These are phyloP conservation scores for Philonicus albiceps DNA, from an alignment of 2,888 invertebrate genomes.

Conservation along the genomic window DNA sequence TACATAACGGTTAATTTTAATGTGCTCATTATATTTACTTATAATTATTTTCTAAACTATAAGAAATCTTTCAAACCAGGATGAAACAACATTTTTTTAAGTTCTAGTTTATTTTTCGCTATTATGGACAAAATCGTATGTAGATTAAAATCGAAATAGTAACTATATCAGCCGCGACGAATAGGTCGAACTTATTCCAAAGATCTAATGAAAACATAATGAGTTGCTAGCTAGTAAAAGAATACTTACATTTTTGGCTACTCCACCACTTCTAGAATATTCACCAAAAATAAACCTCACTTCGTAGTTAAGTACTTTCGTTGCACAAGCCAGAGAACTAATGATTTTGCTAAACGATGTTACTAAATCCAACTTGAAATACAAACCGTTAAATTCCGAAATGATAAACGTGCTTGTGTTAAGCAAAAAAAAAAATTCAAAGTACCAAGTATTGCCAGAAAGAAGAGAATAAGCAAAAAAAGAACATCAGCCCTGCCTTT, in stretches of 20 bases:
- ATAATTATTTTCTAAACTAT: not conserved
- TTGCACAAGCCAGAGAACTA: not conserved
- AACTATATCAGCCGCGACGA: too few species aligned
- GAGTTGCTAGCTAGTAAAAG: not conserved
- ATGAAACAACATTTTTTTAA: not conserved
- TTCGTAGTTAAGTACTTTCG: not conserved
- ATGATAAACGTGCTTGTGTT: not conserved
- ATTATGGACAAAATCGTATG: not conserved
- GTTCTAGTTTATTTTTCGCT: not conserved
- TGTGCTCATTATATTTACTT: not conserved
- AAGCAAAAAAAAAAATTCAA: not conserved
- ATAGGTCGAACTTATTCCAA: not conserved
- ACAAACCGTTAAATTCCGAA: not conserved
- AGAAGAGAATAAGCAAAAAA: not conserved
- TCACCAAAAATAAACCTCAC: not conserved
- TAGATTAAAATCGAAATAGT: not conserved
- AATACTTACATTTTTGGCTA: slow-evolving; percentile 19
- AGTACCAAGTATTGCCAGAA: not conserved
- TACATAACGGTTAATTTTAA: not conserved
- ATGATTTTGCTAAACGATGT: not conserved
- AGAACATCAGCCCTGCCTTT: too few species aligned
- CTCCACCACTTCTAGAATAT: slow-evolving; percentile 2
- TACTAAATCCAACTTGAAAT: not conserved
- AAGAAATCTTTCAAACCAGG: not conserved
- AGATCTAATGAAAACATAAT: not conserved